Percentiles rank a stretch among this genome's conserved stretches.
phyloP scores from a whole-genome alignment of 2,113 vertebrate species.

The Petroica traversi region DNA sequence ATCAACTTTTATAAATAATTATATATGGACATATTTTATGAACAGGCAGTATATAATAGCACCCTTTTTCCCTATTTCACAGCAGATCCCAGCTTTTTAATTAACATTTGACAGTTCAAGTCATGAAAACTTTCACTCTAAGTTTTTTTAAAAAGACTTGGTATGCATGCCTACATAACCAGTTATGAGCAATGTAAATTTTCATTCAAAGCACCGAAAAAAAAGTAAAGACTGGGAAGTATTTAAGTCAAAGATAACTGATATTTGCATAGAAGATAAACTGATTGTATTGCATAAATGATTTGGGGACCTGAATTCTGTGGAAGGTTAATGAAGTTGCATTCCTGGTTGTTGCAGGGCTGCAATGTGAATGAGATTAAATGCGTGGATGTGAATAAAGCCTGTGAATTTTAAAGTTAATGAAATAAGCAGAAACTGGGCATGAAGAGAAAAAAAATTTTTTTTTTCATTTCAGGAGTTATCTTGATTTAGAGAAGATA shows the following conservation, averaged over 20 bases:
- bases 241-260: not conserved
- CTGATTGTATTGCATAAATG: not conserved
- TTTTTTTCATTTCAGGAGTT: not conserved
- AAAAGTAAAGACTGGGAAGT: not conserved
- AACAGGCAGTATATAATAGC: not conserved
- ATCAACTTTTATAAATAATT: not conserved
- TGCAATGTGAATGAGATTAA: not conserved
- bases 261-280: not conserved
- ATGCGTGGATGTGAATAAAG: not conserved
- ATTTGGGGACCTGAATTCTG: not conserved
- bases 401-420: not conserved
- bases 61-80: not conserved
- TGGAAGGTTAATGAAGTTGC: not conserved
- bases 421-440: not conserved
- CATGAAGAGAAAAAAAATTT: not conserved
- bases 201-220: not conserved
- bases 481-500: not conserved
- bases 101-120: not conserved
- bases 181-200: not conserved
- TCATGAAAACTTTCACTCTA: not conserved
- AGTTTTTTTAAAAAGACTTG: not conserved
- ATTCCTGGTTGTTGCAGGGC: not conserved
- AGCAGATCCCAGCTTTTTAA: not conserved
- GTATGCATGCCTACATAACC: not conserved
- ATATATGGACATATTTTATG: not conserved